Base-by-base conservation (phyloP, 2,113 vertebrate species). In the Ophiodon elongatus region DNA sequence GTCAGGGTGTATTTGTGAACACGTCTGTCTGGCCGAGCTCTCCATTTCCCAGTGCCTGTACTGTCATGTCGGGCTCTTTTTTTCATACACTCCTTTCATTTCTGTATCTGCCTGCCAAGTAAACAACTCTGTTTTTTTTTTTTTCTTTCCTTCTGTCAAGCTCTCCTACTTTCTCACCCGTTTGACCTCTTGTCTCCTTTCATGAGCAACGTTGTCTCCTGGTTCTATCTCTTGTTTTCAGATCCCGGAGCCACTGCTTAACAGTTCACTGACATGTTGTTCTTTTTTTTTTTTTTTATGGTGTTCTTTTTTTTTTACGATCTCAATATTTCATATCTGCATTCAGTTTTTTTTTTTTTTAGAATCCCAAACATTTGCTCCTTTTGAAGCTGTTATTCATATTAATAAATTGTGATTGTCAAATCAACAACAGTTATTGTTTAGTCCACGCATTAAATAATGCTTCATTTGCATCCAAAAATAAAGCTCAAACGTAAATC, bases 141-240 rank as follows among this genome's bases (percentile, higher is more conserved):
- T 37, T 9, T 59, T 8, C 2, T n/a, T n/a, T n/a, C 54, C 14
- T 62, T 45, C 59, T 68, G 77, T 69, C 59, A 59, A 27, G 54
- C 56, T 66, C 27, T 41, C 6, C 41, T 23, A 4, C 60, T n/a
- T 54, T 43, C n/a, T 63, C 31, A 23, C 62, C 47, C 0, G 1
- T 83, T 75, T 81, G 78, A 76, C 82, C 70, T 57, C 31, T n/a
- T 17, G 45, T 64, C 47, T 73, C n/a, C 73, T 52, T 77, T 77
- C 47, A 54, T 59, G 57, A 73, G 65, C 57, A 31, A 31, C 47
- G 43, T 64, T 73, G 54, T 76, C 62, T 75, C 57, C 23, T 45
- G 1, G 39, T 69, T 79, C 57, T 83, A n/a, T n/a, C 47, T 79
- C 43, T 47, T 60, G 71, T 85, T 85, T 70, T 74, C 57, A 66